A percentile compares a stretch with the other conserved stretches of the same genome.
phyloP scores from a whole-genome alignment of 2,797 vertebrate genomes.

The Melanotaenia trifasciata region DNA sequence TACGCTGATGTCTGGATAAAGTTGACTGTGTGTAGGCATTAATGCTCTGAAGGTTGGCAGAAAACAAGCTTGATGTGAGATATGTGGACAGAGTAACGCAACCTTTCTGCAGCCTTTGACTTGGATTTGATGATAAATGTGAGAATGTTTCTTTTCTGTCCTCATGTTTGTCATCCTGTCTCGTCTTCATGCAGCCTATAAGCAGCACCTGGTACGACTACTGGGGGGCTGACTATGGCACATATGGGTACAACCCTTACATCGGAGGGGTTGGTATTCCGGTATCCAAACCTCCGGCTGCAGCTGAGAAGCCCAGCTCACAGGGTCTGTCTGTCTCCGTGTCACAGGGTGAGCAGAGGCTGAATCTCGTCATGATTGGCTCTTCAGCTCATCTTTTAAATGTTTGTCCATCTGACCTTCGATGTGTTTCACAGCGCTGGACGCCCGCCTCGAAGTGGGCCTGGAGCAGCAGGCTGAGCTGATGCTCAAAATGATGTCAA shows the following conservation, averaged over 20 bases:
- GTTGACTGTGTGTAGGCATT: no score
- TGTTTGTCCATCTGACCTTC: neutral
- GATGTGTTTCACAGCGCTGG: constrained; percentile 85
- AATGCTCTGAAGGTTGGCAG: neutral
- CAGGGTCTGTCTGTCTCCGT: constrained; percentile 95
- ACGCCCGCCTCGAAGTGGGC: constrained; percentile 96
- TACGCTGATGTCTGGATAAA: no score
- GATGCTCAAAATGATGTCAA: constrained; percentile 99
- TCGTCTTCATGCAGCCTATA: constrained; percentile 87
- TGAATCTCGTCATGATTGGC: neutral
- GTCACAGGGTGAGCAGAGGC: constrained; percentile 88
- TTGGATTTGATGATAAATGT: constrained; percentile 1
- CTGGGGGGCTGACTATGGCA: constrained; percentile 97
- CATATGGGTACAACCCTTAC: constrained; percentile 97
- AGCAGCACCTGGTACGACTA: constrained; percentile 99
- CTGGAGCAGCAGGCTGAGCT: constrained; percentile 98
- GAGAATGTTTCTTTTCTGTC: neutral
- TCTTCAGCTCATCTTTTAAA: neutral
- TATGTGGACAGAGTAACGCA: no score
- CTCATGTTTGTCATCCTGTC: neutral
- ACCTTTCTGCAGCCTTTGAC: neutral
- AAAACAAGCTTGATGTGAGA: neutral
- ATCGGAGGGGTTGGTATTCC: constrained; percentile 96
- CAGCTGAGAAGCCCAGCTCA: constrained; percentile 93
- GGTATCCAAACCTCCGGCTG: constrained; percentile 92